These are phyloP conservation scores for Oreochromis mossambicus DNA, from an alignment of 2,797 vertebrate genomes.

Conservation along the genomic window DNA sequence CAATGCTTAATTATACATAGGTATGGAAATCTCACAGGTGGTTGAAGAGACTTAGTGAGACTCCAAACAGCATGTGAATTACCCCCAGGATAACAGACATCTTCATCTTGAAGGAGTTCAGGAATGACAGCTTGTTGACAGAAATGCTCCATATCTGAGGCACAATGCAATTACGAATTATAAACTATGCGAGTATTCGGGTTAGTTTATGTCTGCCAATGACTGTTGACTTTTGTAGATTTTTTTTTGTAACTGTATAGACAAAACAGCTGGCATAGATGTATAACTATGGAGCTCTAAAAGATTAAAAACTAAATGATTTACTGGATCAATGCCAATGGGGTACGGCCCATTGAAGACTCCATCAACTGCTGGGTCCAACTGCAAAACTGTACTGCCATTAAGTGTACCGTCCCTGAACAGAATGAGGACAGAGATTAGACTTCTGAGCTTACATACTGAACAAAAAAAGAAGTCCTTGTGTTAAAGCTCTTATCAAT, in stretches of 20 bases:
- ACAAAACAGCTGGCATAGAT: background rate
- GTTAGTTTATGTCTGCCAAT: background rate
- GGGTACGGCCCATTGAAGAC: constrained; percentile 94
- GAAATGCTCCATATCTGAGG: constrained; percentile 95
- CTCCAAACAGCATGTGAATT: constrained; percentile 94
- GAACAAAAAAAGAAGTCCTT: background rate
- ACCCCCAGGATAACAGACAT: constrained; percentile 95
- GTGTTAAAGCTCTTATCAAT: background rate
- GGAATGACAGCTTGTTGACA: constrained; percentile 92
- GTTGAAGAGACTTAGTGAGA: constrained; percentile 80
- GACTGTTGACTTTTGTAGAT: background rate
- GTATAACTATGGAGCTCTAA: background rate
- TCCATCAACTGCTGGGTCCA: constrained; percentile 83
- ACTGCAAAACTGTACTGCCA: constrained; percentile 78
- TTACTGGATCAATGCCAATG: constrained; percentile 95
- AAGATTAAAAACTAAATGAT: background rate
- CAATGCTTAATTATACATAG: background rate
- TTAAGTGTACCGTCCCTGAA: constrained; percentile 76
- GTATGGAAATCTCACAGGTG: constrained; percentile 65
- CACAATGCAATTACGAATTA: background rate
- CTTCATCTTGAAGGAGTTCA: constrained; percentile 99
- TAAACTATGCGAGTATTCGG: background rate
- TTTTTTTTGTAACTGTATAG: background rate
- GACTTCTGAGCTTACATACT: background rate
- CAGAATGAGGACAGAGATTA: background rate